Conservation (phyloP, 2,888 invertebrate species). For the Caenorhabditis becei region DNA sequence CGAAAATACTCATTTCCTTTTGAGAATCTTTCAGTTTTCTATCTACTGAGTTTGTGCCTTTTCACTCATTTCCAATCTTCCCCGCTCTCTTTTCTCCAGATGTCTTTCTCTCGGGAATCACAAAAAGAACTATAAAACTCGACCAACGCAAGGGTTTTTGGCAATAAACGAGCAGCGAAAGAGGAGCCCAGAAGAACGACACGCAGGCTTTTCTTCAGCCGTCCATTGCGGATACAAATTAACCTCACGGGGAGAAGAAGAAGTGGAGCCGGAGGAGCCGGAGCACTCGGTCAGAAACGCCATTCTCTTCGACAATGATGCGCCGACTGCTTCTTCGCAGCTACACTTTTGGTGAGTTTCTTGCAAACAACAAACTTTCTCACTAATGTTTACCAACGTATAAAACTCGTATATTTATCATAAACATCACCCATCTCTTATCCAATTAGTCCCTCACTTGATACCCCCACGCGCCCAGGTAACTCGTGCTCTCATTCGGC, state of each 20-base stretch:
- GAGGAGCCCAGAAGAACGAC: background rate
- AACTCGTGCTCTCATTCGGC: constrained; percentile 20
- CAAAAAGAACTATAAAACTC: constrained; percentile 34
- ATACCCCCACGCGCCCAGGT: constrained; percentile 17
- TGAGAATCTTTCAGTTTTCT: constrained; percentile 19
- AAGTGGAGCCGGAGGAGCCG: background rate
- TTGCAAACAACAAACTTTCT: background rate
- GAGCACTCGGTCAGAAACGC: background rate
- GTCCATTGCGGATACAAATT: background rate
- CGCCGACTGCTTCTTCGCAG: constrained; percentile 43
- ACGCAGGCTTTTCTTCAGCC: background rate
- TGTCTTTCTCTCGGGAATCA: constrained; percentile 49
- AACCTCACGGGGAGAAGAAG: background rate
- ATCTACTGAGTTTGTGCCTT: background rate
- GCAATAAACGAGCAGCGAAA: constrained; percentile 27
- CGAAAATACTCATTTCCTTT: background rate
- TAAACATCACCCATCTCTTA: background rate
- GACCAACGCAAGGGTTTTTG: constrained; percentile 6
- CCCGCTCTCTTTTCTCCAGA: constrained; percentile 38
- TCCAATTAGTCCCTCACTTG: background rate
- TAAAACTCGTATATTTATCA: background rate
- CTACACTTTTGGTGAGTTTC: constrained; percentile 57
- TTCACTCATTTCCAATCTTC: background rate
- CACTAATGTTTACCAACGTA: background rate
- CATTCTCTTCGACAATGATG: constrained; percentile 39